These are phyloP conservation scores for Macquaria ambigua DNA, from an alignment of 2,113 vertebrate species.

Conservation along the genomic window DNA sequence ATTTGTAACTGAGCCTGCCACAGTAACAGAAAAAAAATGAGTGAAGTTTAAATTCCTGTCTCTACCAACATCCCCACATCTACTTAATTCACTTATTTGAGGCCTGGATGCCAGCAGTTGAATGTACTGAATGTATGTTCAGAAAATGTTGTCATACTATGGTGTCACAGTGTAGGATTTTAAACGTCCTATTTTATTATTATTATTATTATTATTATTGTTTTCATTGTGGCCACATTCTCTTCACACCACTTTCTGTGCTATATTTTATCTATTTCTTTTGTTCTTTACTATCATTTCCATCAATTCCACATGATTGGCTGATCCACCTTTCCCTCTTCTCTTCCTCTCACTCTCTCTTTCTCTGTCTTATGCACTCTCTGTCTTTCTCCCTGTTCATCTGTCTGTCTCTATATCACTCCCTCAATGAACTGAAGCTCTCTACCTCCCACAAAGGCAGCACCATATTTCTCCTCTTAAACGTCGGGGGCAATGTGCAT, in stretches of 20 bases:
- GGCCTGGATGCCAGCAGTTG: constrained; percentile 35
- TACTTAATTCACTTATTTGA: constrained; percentile 38
- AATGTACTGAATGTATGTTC: constrained; percentile 21
- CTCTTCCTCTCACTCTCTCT: constrained; percentile 29
- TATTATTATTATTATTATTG: neutral
- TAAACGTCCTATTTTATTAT: neutral
- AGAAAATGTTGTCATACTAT: neutral
- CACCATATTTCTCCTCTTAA: constrained; percentile 83
- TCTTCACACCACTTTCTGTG: neutral
- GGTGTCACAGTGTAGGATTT: constrained; percentile 23
- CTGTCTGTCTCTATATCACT: constrained; percentile 78
- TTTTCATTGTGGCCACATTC: constrained; percentile 17
- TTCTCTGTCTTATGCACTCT: constrained; percentile 70
- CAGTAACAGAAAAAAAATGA: constrained; percentile 45
- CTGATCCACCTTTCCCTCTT: constrained; percentile 43
- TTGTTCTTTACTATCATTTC: constrained; percentile 15
- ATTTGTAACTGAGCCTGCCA: constrained; percentile 71
- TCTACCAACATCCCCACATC: constrained; percentile 48
- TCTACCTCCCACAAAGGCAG: constrained; percentile 82
- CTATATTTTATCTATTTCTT: neutral
- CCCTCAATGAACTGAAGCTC: constrained; percentile 81
- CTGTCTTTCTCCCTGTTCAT: constrained; percentile 76
- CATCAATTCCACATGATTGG: constrained; percentile 26
- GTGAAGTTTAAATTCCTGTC: constrained; percentile 54
- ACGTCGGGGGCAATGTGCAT: constrained; percentile 70